phyloP scores from a whole-genome alignment of 2,797 vertebrate species.

The Poecilia velifera region DNA sequence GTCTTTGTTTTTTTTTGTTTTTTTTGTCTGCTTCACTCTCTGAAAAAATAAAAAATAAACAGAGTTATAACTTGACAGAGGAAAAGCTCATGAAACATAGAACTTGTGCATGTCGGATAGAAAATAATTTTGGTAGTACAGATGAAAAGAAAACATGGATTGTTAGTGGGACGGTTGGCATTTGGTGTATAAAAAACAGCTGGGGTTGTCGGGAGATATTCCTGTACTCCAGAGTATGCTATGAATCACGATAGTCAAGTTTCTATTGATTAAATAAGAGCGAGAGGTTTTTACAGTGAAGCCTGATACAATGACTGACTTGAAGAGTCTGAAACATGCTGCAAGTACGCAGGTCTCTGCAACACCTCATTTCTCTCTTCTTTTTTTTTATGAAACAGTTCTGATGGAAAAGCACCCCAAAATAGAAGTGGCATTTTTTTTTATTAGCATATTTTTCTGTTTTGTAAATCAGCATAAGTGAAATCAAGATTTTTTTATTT shows the following conservation, averaged over 20 bases:
- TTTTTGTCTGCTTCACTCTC: conserved; percentile 2
- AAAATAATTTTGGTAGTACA: conserved; percentile 33
- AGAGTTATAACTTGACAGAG: conserved; percentile 51
- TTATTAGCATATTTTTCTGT: neutral
- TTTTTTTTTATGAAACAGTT: conserved; percentile 28
- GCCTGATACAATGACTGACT: conserved; percentile 65
- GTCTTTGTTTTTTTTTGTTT: neutral
- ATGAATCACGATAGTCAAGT: conserved; percentile 77
- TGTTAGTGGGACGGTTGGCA: conserved; percentile 16
- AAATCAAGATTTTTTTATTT: neutral
- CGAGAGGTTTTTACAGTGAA: conserved; percentile 79
- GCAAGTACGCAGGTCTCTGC: conserved; percentile 40
- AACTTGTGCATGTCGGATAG: neutral
- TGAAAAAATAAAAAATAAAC: conserved; percentile 62
- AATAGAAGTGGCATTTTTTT: conserved; percentile 15
- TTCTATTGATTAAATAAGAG: conserved; percentile 84
- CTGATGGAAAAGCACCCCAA: conserved; percentile 15
- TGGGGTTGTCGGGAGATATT: conserved; percentile 78
- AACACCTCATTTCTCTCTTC: conserved; percentile 18
- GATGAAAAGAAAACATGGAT: conserved; percentile 33
- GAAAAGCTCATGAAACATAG: conserved; percentile 22
- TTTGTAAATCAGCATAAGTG: conserved; percentile 17
- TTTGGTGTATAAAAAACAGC: conserved; percentile 47
- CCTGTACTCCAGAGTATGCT: conserved; percentile 75
- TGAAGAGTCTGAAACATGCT: conserved; percentile 56